Conservation (phyloP, 2,113 vertebrate genomes). For the Equus przewalskii region DNA sequence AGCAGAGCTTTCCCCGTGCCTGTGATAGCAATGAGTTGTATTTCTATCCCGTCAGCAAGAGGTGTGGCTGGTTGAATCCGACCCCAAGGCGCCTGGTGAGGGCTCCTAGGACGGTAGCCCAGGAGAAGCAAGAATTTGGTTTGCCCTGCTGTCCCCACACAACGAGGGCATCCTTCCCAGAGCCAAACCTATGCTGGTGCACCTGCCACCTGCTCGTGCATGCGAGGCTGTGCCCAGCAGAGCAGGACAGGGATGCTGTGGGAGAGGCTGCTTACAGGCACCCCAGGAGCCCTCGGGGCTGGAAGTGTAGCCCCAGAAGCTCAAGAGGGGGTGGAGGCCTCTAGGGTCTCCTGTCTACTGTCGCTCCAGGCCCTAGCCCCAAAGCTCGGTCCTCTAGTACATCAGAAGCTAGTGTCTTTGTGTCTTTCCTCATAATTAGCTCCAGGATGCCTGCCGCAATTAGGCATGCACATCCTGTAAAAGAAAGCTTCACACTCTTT, state of each 20-base stretch:
- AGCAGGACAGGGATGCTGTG: rapidly evolving
- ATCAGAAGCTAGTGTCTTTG: not conserved
- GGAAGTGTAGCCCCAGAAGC: not conserved
- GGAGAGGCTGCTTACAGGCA: not conserved
- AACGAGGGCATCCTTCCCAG: not conserved
- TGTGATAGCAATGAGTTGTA: not conserved
- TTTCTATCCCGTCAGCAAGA: not conserved
- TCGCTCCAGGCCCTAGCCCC: not conserved
- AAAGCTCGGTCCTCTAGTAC: not conserved
- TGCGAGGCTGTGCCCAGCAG: not conserved
- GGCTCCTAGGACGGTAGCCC: not conserved
- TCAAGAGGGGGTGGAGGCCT: not conserved
- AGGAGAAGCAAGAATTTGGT: not conserved
- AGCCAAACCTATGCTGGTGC: not conserved
- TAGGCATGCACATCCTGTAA: not conserved
- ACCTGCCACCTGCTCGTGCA: rapidly evolving
- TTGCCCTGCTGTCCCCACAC: not conserved
- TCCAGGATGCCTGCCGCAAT: not conserved
- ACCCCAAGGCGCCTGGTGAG: not conserved
- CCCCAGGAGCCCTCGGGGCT: not conserved
- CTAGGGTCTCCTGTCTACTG: not conserved
- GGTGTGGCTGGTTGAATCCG: not conserved
- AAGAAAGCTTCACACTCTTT: not conserved
- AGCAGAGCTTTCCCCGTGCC: no score
- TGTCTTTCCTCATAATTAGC: not conserved